These are phyloP conservation scores for Alouatta palliata DNA, from an alignment of 2,113 vertebrate species.

Conservation along the genomic window DNA sequence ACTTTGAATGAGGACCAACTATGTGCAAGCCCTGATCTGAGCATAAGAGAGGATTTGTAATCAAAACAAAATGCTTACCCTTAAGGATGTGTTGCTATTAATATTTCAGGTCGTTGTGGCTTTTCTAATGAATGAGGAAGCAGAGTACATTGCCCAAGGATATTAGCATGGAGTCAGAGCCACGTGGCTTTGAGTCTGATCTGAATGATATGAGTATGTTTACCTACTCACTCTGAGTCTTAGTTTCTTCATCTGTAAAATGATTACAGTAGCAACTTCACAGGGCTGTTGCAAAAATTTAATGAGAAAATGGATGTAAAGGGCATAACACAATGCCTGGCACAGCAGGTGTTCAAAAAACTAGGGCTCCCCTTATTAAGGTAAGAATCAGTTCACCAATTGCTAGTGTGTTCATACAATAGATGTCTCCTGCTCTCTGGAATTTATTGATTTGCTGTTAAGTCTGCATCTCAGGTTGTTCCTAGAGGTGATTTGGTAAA, in stretches of 20 bases:
- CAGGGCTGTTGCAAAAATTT: neutral
- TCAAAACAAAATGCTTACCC: neutral
- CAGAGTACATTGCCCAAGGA: neutral
- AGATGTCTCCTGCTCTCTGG: neutral
- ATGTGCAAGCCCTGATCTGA: neutral
- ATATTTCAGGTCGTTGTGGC: fast-evolving
- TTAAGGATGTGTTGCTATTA: neutral
- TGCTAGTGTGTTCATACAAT: neutral
- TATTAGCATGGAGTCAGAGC: neutral
- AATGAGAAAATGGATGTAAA: neutral
- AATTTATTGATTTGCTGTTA: neutral
- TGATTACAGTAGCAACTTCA: neutral
- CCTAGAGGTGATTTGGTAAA: neutral
- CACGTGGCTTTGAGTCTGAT: neutral
- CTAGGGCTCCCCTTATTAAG: neutral
- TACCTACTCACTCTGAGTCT: neutral
- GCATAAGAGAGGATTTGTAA: neutral
- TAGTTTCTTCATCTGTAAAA: neutral
- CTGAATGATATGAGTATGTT: neutral
- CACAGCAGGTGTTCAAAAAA: neutral
- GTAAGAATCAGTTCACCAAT: slow-evolving; percentile 25
- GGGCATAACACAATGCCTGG: neutral
- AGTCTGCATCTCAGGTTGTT: neutral
- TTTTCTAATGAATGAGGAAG: neutral
- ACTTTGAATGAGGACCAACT: neutral